Evolutionary conservation across 2,888 invertebrate genomes (phyloP).

Genomic region (Hemistola chrysoprasaria): DNA sequence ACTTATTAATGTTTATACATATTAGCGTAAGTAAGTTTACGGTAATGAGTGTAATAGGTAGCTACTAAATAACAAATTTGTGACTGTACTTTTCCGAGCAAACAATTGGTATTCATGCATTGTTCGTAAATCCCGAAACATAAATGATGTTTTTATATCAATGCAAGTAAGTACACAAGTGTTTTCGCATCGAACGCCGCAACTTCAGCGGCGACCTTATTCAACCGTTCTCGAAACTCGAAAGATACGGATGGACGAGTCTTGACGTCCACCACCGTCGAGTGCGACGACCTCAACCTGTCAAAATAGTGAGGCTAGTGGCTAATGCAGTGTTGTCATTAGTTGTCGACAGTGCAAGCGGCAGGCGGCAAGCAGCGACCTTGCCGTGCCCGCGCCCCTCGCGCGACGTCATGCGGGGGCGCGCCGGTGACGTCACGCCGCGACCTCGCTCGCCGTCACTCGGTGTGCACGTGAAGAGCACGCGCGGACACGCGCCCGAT

Average conservation of each 20-base stretch:
- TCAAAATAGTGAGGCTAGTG: constrained; percentile 54
- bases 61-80: too few species aligned
- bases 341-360: constrained; percentile 37
- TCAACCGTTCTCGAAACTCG: constrained; percentile 18
- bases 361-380: constrained; percentile 53
- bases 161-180: background rate
- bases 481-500: constrained; percentile 88
- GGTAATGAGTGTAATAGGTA: too few species aligned
- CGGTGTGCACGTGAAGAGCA: constrained; percentile 93
- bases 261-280: constrained; percentile 18
- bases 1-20: too few species aligned
- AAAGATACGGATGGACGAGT: constrained; percentile 10
- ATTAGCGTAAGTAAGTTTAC: too few species aligned
- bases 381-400: constrained; percentile 62
- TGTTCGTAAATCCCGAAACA: too few species aligned
- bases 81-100: too few species aligned
- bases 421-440: constrained; percentile 83
- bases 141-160: too few species aligned
- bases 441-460: constrained; percentile 84
- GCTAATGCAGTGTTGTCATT: constrained; percentile 38
- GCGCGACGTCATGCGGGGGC: constrained; percentile 76
- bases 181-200: constrained; percentile 1
- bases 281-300: constrained; percentile 55
- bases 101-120: too few species aligned
- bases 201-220: constrained; percentile 11